Base-by-base conservation (phyloP, 2,888 invertebrate genomes). In the Chironomus riparius region DNA sequence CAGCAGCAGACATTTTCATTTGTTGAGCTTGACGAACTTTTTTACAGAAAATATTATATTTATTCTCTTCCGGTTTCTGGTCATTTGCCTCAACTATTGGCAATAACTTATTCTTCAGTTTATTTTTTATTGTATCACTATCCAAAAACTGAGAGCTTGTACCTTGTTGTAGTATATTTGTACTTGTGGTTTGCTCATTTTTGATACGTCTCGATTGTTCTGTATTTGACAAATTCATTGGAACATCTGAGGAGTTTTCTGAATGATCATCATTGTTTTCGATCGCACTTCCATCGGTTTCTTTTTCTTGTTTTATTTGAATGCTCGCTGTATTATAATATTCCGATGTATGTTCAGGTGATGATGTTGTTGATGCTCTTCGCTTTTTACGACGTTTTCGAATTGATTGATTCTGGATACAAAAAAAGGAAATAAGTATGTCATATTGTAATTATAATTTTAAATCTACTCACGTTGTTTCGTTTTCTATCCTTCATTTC, bases 401-500 rank as follows among this genome's bases (percentile, higher is more conserved):
- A 18, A 83, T 77, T 2, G 83, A 82, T 62, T 72, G 72, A 72
- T 62, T 72, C 72, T 72, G 61, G 22, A 72, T 62, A 0, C 10
- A 28, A 24, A 24, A 24, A 24, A 76, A 12, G 5, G n/a, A 56
- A 47, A 75, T 21, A 13, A 47, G 10, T 47, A 28, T 38, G 38
- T 18, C 24, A 61, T 15, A 21, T 28, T 68, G 50, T 15, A 22
- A 47, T 38, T 38, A 38, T 38, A 38, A 38, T 38, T 38, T 38
- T 56, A 74, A 65, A 22, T 70, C 78, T 80, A 80, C 83, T 87
- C 86, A 72, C 86, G 80, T 80, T 86, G 86, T 79, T 87, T 84
- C 80, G 88, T 89, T 79, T 88, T 86, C 83, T 91, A 86, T 82
- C 89, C 86, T 87, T 86, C 38, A 88, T 85, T 82, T 88, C 91